Percentiles rank a stretch among this genome's conserved stretches.
phyloP scores from a whole-genome alignment of 2,888 invertebrate genomes.

The Phaedon cochleariae region DNA sequence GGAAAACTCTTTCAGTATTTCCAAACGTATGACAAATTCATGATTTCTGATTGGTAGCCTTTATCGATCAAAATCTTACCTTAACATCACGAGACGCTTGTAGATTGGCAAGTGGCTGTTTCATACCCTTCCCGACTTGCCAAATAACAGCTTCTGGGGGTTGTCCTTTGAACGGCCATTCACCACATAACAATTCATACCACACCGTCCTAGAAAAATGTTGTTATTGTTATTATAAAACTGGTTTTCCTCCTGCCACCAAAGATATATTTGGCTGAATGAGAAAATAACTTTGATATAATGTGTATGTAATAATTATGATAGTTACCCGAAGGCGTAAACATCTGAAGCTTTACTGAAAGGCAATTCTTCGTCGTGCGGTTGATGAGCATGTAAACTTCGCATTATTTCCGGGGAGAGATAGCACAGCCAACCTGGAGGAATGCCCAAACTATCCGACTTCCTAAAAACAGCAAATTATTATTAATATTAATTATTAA shows the following conservation, averaged over 20 bases:
- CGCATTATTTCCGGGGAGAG: slow-evolving; percentile 96
- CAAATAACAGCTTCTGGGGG: slow-evolving; percentile 96
- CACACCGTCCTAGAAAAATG: slow-evolving; percentile 87
- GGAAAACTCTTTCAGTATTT: no score
- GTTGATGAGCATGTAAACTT: slow-evolving; percentile 78
- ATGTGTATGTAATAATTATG: not conserved
- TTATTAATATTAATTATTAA: no score
- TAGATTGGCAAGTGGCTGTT: slow-evolving; percentile 92
- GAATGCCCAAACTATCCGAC: slow-evolving; percentile 87
- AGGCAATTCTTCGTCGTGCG: slow-evolving; percentile 85
- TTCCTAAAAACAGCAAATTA: slow-evolving; percentile 51
- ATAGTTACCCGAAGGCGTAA: slow-evolving; percentile 92
- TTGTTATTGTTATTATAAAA: not conserved
- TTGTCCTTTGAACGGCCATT: slow-evolving; percentile 94
- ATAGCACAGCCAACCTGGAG: slow-evolving; percentile 98
- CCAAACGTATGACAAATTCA: no score
- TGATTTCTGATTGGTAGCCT: not conserved
- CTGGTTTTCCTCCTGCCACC: not conserved
- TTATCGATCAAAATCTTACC: slow-evolving; percentile 66
- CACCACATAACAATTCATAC: slow-evolving; percentile 96
- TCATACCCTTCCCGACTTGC: slow-evolving; percentile 97
- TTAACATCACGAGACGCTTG: slow-evolving; percentile 96
- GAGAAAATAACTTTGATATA: no score
- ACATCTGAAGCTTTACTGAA: slow-evolving; percentile 94
- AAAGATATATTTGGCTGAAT: no score